Evolutionary conservation across 2,797 vertebrate species (phyloP), one percentile per base, ranked within the genome.

Genomic region (Labeo calbasu): DNA sequence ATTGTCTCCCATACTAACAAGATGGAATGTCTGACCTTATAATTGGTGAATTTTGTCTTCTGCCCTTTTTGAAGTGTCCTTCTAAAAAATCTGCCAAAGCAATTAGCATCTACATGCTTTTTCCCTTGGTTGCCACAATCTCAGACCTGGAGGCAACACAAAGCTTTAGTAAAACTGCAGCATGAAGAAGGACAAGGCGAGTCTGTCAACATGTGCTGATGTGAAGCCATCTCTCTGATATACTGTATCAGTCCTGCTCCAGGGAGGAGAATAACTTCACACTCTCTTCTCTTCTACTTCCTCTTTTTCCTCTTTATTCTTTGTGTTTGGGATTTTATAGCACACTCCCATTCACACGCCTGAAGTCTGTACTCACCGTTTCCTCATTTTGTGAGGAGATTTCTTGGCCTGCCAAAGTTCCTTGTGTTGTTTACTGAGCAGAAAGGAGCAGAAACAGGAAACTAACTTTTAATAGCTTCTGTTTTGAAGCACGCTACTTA

Each of bases 1-100:
- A 87, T 88, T 13, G 8, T 88, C 87, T 88, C 87, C 23, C 59
- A 88, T 77, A 85, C 88, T 83, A 89, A 81, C 28, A 79, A 87
- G 89, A 75, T 77, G 79, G 88, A 90, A 89, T 28, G 79, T 81
- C 83, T 90, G 88, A 91, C 89, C 88, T 90, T 89, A 90, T 89
- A 19, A 63, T 63, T 82, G 43, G 40, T 28, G 23, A 71, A 48
- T 40, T 53, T 65, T 65, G 25, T 65, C 87, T 71, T 65, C 86
- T 71, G 87, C 79, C 75, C 76, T 73, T 11, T 36, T 59, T 21
- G 51, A 36, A 8, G n/a, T 78, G 81, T 79, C 32, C 21, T 80
- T 63, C 43, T 21, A 65, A 72, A 75, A 32, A 46, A 88, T 78
- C 77, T 50, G 85, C 85, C 32, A 46, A 19, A 36, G 11, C 48